A percentile compares a stretch with the other conserved stretches of the same genome.
Conservation (phyloP, 2,888 invertebrate species). For the Erpobdella octoculata region DNA sequence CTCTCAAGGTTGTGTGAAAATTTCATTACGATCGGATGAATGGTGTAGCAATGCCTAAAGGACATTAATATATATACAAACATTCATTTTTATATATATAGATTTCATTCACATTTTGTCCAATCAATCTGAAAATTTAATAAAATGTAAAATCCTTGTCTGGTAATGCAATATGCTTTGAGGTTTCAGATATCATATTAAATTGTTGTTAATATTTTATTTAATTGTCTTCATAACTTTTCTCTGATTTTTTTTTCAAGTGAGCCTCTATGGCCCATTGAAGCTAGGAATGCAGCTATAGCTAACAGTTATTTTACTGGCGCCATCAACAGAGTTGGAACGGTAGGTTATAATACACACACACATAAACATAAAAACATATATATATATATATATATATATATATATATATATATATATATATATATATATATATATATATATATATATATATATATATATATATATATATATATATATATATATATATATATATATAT, state of each 20-base stretch:
- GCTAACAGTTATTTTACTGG: slow-evolving; percentile 90
- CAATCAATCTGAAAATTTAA: too few relatives aligned
- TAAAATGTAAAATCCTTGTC: not conserved
- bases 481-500: too few relatives aligned
- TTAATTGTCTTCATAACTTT: not conserved
- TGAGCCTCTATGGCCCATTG: slow-evolving; percentile 89
- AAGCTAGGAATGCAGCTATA: slow-evolving; percentile 88
- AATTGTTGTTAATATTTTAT: not conserved
- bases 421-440: slow-evolving; percentile 16
- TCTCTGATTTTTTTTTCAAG: slow-evolving; percentile 53
- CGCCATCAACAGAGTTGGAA: slow-evolving; percentile 86
- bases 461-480: too few relatives aligned
- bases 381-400: slow-evolving; percentile 7
- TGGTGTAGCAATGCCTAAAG: too few relatives aligned
- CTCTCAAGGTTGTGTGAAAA: too few relatives aligned
- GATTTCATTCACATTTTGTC: too few relatives aligned
- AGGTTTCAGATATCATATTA: not conserved
- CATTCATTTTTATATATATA: too few relatives aligned
- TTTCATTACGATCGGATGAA: too few relatives aligned
- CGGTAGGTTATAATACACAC: slow-evolving; percentile 57
- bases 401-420: not conserved
- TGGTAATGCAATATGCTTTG: too few relatives aligned
- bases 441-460: slow-evolving; percentile 17
- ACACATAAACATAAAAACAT: too few relatives aligned
- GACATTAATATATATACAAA: too few relatives aligned